phyloP scores from a whole-genome alignment of 2,797 vertebrate genomes.

The Nasua narica region DNA sequence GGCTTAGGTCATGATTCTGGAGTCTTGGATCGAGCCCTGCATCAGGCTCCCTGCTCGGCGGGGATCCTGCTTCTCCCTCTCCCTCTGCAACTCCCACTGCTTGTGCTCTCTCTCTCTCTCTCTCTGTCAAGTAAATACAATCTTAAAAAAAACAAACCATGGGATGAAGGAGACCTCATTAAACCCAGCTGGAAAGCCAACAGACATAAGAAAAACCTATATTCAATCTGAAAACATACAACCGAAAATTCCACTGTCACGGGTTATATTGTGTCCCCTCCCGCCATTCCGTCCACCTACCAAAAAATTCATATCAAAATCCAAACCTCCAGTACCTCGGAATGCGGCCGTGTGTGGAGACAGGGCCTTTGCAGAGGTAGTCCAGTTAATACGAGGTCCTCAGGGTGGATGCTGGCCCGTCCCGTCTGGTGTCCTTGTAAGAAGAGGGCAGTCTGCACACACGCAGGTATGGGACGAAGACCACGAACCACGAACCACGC shows the following conservation, averaged over 20 bases:
- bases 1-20: neutral
- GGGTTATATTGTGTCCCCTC: neutral
- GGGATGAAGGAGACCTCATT: neutral
- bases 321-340: neutral
- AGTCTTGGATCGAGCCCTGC: neutral
- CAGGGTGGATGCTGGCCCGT: neutral
- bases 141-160: neutral
- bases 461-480: neutral
- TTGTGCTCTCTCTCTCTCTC: neutral
- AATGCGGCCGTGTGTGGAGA: neutral
- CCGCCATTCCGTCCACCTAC: neutral
- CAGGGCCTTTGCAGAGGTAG: neutral
- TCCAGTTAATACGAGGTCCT: neutral
- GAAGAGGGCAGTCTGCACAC: neutral
- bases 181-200: neutral
- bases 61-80: neutral
- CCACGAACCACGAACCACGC: fast-evolving
- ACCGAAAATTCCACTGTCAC: neutral
- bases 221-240: neutral
- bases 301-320: neutral
- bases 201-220: neutral
- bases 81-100: neutral
- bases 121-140: neutral
- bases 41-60: neutral
- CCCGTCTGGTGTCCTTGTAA: neutral